Percentiles rank a stretch among this genome's conserved stretches.
phyloP scores from a whole-genome alignment of 2,797 vertebrate species.

The Tauraco hartlaubi region DNA sequence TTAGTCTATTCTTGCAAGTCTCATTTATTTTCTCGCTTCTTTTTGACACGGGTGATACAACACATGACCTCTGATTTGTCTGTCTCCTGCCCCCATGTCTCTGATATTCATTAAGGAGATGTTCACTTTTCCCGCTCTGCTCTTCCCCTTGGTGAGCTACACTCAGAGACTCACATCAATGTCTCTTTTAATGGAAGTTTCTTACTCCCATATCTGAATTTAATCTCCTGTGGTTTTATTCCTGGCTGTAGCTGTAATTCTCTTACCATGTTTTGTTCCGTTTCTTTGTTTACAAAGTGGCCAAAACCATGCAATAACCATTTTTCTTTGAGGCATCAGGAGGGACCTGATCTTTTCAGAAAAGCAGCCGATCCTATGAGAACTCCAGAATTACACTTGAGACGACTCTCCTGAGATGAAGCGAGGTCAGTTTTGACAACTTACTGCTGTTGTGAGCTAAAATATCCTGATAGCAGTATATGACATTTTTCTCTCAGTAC shows the following conservation, averaged over 20 bases:
- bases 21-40: constrained; percentile 58
- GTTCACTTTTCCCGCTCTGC: constrained; percentile 2
- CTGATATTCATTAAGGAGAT: constrained; percentile 38
- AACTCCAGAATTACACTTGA: not conserved
- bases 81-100: constrained; percentile 4
- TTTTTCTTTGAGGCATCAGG: not conserved
- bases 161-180: not conserved
- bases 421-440: not conserved
- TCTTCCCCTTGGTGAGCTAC: not conserved
- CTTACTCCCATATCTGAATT: not conserved
- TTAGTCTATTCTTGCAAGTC: constrained; percentile 17
- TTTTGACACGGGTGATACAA: not conserved
- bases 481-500: not conserved
- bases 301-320: not conserved
- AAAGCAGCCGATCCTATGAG: not conserved
- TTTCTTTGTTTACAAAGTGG: not conserved
- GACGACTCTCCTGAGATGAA: not conserved
- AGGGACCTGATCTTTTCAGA: not conserved
- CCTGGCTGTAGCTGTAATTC: not conserved
- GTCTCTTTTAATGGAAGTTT: not conserved
- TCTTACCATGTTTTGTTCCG: not conserved
- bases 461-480: not conserved
- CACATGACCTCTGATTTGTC: constrained; percentile 22
- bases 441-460: not conserved
- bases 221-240: not conserved